phyloP scores from a whole-genome alignment of 2,888 invertebrate genomes.

The Stegana nigrithorax region DNA sequence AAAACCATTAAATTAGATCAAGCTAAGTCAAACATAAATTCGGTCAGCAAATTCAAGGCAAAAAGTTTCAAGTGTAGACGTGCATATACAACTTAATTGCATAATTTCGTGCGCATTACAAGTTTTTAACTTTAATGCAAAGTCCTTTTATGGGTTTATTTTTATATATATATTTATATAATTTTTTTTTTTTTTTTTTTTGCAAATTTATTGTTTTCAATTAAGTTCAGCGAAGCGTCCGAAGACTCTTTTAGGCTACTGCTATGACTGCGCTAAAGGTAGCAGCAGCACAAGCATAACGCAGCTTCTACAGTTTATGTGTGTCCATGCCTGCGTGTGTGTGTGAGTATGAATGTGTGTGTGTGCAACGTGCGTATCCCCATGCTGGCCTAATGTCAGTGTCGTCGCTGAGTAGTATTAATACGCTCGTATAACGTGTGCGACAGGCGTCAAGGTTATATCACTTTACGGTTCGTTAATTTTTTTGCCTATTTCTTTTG shows the following conservation, averaged over 20 bases:
- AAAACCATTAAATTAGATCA: no score
- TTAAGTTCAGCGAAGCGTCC: neutral
- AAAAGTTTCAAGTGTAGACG: neutral
- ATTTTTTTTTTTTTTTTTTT: no score
- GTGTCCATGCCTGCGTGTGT: no score
- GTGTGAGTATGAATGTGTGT: no score
- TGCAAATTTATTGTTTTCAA: neutral
- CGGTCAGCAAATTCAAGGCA: neutral
- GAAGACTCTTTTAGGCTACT: neutral
- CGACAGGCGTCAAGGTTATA: conserved; percentile 56
- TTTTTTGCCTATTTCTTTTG: conserved; percentile 45
- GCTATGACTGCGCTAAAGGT: neutral
- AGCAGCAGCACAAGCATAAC: neutral
- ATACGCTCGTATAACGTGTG: conserved; percentile 41
- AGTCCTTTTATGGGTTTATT: no score
- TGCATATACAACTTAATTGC: conserved; percentile 6
- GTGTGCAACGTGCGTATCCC: no score
- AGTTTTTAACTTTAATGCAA: neutral
- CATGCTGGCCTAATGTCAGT: no score
- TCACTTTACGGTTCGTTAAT: conserved; percentile 59
- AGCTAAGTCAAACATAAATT: conserved; percentile 56
- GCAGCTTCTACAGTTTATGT: no score
- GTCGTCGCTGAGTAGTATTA: conserved; percentile 39
- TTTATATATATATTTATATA: no score
- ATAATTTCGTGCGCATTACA: conserved; percentile 3